phyloP scores from a whole-genome alignment of 2,113 vertebrate genomes.

The Peucedramus taeniatus region DNA sequence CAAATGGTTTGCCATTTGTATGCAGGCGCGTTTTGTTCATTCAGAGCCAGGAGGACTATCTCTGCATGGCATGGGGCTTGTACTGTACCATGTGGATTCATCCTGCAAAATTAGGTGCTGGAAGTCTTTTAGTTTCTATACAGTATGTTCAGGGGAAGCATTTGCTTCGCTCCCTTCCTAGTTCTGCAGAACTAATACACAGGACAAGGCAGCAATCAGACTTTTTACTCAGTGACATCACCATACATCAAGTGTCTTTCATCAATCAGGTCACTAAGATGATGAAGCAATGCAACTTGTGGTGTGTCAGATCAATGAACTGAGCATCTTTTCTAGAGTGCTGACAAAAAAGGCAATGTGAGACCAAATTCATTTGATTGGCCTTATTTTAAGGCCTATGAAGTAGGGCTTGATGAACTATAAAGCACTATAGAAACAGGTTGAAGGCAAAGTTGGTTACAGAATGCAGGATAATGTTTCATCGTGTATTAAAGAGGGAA shows the following conservation, averaged over 20 bases:
- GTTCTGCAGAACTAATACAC: neutral
- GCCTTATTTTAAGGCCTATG: neutral
- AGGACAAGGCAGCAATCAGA: neutral
- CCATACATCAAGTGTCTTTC: neutral
- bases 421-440: neutral
- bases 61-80: neutral
- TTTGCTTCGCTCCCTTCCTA: neutral
- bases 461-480: neutral
- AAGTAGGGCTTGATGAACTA: neutral
- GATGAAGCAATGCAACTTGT: neutral
- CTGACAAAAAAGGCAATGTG: neutral
- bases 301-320: neutral
- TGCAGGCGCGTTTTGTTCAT: neutral
- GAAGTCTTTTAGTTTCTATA: neutral
- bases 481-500: neutral
- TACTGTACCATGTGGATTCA: neutral
- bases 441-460: neutral
- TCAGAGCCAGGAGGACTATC: neutral
- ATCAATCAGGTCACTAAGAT: neutral
- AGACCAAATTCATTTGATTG: neutral
- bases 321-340: neutral
- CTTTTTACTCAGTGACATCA: slow-evolving; percentile 1
- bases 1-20: neutral
- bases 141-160: neutral
- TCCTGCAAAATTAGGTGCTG: neutral